Evolutionary conservation across 2,797 vertebrate species (phyloP).

Genomic region (Rhincodon typus): DNA sequence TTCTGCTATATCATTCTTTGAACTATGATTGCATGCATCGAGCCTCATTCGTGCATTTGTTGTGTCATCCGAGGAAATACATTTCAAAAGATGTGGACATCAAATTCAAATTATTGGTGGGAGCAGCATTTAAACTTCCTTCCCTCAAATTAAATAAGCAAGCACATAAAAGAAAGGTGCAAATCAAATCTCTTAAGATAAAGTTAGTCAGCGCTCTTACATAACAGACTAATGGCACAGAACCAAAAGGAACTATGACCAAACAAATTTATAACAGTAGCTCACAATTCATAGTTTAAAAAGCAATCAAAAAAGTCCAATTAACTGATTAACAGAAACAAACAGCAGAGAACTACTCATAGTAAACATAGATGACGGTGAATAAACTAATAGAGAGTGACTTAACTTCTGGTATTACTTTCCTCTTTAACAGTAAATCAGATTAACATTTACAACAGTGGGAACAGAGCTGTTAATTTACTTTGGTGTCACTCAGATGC

Average conservation of each 20-base stretch:
- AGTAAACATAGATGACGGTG: background rate
- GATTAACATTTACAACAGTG: background rate
- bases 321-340: background rate
- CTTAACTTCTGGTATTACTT: background rate
- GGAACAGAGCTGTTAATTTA: background rate
- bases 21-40: background rate
- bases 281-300: background rate
- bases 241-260: background rate
- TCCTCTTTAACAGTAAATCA: background rate
- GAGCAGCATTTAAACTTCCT: background rate
- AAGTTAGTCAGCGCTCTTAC: background rate
- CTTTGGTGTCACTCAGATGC: background rate
- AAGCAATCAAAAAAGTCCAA: background rate
- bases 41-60: background rate
- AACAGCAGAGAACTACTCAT: background rate
- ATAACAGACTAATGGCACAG: background rate
- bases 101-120: background rate
- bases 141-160: background rate
- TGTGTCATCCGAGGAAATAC: background rate
- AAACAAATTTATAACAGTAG: background rate
- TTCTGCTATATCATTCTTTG: background rate
- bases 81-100: background rate
- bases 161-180: background rate
- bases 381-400: background rate
- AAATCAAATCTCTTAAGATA: background rate